Conservation (phyloP, 2,113 vertebrate genomes). For the Chascanopsetta lugubris region DNA sequence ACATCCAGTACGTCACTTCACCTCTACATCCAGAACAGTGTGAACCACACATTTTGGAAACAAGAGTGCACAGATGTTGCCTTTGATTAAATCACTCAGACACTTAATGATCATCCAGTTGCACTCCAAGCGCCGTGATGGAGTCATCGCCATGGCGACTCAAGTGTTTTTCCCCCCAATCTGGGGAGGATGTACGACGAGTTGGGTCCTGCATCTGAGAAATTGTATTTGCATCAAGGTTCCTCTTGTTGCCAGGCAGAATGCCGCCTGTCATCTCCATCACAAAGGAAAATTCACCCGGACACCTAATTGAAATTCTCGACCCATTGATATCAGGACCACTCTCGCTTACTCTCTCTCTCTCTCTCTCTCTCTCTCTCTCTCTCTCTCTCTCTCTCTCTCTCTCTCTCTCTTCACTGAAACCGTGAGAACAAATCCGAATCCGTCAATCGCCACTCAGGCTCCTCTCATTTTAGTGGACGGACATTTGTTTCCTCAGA, state of each 20-base stretch:
- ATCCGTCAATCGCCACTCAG: not conserved
- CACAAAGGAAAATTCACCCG: slow-evolving; percentile 39
- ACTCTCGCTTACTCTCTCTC: slow-evolving; percentile 7
- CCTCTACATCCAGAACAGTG: too few relatives aligned
- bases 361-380: slow-evolving; percentile 8
- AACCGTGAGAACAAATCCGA: not conserved
- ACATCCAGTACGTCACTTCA: too few relatives aligned
- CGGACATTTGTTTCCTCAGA: not conserved
- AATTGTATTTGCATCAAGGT: slow-evolving; percentile 29
- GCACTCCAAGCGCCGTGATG: not conserved
- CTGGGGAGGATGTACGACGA: slow-evolving; percentile 32
- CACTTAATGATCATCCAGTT: slow-evolving; percentile 9
- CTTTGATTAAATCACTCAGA: slow-evolving; percentile 20
- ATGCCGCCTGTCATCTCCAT: slow-evolving; percentile 43
- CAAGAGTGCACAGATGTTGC: slow-evolving; percentile 6
- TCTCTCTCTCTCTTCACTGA: not conserved
- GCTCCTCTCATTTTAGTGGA: not conserved
- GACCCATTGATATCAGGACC: slow-evolving; percentile 4
- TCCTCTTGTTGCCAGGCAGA: slow-evolving; percentile 34
- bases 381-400: slow-evolving; percentile 8
- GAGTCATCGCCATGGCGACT: slow-evolving; percentile 45
- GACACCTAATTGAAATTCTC: slow-evolving; percentile 8
- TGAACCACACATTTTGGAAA: not conserved
- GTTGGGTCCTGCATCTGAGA: slow-evolving; percentile 44
- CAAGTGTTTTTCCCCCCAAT: slow-evolving; percentile 53